Evolutionary conservation across 53 echinoderm and acorn worm genomes (phyloP), one percentile per base, ranked within the genome.

Genomic region (Paelopatides confundens): DNA sequence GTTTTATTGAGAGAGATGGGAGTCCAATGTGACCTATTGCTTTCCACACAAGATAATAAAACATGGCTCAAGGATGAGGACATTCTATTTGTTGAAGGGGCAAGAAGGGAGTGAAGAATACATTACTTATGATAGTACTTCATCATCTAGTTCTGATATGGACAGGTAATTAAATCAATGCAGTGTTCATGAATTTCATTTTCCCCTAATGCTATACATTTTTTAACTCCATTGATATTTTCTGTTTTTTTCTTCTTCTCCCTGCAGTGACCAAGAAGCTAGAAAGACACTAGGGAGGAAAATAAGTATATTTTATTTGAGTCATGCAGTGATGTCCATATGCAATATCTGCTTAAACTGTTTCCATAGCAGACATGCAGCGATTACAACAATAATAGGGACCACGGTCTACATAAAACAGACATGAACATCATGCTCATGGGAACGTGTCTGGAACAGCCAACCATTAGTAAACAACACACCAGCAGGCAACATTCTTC

Each of bases 331-430:
- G 43, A n/a, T 64, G 8, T 63, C 63, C 35, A 38, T 83, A 21
- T 83, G 63, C 27, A 81, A 53, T 23, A 53, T 58, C 34, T 81
- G 82, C 24, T 31, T 53, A 14, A 17, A 54, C 33, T 83, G 83
- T 26, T 64, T 37, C 27, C 63, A 65, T 24, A 35, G 26, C 26
- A 30, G 64, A 23, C 17, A 63, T 18, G 38, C 63, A 36, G 38
- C 24, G 12, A 37, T 83, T 7, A 38, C 24, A 18, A 34, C 5
- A 10, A 21, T 83, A 1, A 64, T 83, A n/a, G 83, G 83, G 34
- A 83, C 83, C 1, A 83, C 33, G 49, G 24, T 90, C 6, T 11
- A 68, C 13, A 62, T 91, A 18, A 30, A 58, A 62, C 67, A 86
- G 58, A 82, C 50, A 6, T 91, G 91, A 64, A 34, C 49, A 0